phyloP scores from a whole-genome alignment of 2,113 vertebrate species.

The Ctenomys sociabilis region DNA sequence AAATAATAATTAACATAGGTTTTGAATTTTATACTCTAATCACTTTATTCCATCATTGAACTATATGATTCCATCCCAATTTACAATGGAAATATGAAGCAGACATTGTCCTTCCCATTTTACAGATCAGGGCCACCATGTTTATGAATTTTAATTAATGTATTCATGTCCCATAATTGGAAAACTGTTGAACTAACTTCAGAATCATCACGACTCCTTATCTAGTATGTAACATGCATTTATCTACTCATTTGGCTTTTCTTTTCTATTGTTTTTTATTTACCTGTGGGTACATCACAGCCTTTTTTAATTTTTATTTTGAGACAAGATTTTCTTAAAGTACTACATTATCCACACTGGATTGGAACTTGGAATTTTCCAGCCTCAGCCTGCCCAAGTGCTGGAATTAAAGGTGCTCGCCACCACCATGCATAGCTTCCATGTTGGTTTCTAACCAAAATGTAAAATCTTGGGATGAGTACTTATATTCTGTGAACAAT shows the following conservation, averaged over 20 bases:
- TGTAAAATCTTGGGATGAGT: not conserved
- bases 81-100: not conserved
- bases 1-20: not conserved
- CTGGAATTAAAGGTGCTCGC: not conserved
- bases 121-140: not conserved
- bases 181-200: not conserved
- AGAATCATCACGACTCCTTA: not conserved
- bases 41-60: not conserved
- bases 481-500: not conserved
- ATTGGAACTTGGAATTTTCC: not conserved
- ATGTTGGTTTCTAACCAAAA: not conserved
- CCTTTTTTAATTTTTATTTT: too few species aligned
- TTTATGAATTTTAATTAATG: not conserved
- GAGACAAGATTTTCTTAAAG: not conserved
- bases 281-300: not conserved
- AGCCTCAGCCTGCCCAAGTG: not conserved
- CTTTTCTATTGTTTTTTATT: not conserved
- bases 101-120: not conserved
- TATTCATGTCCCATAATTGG: not conserved
- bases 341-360: not conserved
- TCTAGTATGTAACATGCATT: not conserved
- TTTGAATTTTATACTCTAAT: constrained; percentile 23
- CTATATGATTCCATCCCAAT: not conserved
- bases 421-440: not conserved
- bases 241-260: not conserved